phyloP scores from a whole-genome alignment of 2,888 invertebrate species.

The Ochropleura plecta region DNA sequence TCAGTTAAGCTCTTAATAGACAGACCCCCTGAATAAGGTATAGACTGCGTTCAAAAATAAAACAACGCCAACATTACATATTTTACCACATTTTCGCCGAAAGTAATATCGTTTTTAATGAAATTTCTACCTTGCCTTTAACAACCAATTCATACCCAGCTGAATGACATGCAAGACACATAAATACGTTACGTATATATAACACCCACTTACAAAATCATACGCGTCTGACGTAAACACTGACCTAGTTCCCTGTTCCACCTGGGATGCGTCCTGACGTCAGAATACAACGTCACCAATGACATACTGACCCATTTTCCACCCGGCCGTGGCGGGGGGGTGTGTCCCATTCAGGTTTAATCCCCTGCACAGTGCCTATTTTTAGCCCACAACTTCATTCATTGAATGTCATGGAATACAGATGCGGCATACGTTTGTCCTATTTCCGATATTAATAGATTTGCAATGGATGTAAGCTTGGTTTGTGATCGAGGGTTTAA shows the following conservation, averaged over 20 bases:
- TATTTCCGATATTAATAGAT: slow-evolving; percentile 58
- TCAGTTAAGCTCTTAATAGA: not conserved
- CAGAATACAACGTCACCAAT: slow-evolving; percentile 81
- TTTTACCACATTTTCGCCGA: not conserved
- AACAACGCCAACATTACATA: not conserved
- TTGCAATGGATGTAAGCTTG: slow-evolving; percentile 38
- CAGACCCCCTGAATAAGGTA: not conserved
- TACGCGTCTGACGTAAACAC: slow-evolving; percentile 57
- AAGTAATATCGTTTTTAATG: not conserved
- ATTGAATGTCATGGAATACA: slow-evolving; percentile 74
- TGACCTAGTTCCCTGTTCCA: slow-evolving; percentile 79
- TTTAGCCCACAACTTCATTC: slow-evolving; percentile 87
- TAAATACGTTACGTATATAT: not conserved
- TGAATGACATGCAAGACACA: slow-evolving; percentile 14
- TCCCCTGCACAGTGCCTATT: slow-evolving; percentile 80
- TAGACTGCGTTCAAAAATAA: not conserved
- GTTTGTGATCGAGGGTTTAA: not conserved
- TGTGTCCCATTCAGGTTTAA: slow-evolving; percentile 84
- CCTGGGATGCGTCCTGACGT: slow-evolving; percentile 87
- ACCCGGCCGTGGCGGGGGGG: slow-evolving; percentile 67
- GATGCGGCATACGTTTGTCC: slow-evolving; percentile 51
- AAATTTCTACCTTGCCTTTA: not conserved
- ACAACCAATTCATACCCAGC: slow-evolving; percentile 9
- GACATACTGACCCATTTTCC: slow-evolving; percentile 86
- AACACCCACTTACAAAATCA: slow-evolving; percentile 34